A percentile compares a stretch with the other conserved stretches of the same genome.
These are phyloP conservation scores for Eulimnadia texana DNA, from an alignment of 1,140 invertebrate species.

Conservation along the genomic window DNA sequence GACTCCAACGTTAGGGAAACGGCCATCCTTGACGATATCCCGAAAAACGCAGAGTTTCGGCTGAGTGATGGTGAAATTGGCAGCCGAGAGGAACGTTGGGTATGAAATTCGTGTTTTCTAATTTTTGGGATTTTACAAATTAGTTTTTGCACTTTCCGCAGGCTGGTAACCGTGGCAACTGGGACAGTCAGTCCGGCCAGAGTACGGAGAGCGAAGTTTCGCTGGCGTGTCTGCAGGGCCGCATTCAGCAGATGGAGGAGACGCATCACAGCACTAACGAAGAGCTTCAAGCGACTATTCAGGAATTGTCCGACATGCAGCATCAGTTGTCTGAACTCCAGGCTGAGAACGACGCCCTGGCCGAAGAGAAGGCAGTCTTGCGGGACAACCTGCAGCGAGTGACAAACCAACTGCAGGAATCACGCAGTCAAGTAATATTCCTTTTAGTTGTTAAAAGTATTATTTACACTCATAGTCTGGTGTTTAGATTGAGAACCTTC, in stretches of 20 bases:
- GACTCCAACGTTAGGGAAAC: no score
- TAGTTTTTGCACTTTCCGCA: no score
- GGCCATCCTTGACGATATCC: no score
- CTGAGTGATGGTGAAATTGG: no score
- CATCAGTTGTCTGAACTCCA: constrained; percentile 70
- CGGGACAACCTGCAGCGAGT: constrained; percentile 78
- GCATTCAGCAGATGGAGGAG: constrained; percentile 80
- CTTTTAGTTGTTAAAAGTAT: no score
- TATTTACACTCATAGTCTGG: no score
- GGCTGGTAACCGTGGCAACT: no score
- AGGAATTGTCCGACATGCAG: constrained; percentile 75
- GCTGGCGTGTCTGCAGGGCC: constrained; percentile 78
- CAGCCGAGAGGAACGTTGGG: no score
- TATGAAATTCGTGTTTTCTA: no score
- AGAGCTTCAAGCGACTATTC: constrained; percentile 83
- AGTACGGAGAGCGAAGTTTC: constrained; percentile 60
- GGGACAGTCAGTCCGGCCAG: not conserved
- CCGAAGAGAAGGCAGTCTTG: constrained; percentile 73
- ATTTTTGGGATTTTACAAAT: no score
- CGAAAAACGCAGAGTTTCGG: no score
- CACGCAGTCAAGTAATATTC: constrained; percentile 20
- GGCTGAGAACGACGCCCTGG: constrained; percentile 67
- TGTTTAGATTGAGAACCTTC: not conserved
- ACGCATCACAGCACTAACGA: constrained; percentile 80
- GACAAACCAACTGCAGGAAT: constrained; percentile 75